These are phyloP conservation scores for Vollenhovia emeryi DNA, from an alignment of 1,140 invertebrate species.

Conservation along the genomic window DNA sequence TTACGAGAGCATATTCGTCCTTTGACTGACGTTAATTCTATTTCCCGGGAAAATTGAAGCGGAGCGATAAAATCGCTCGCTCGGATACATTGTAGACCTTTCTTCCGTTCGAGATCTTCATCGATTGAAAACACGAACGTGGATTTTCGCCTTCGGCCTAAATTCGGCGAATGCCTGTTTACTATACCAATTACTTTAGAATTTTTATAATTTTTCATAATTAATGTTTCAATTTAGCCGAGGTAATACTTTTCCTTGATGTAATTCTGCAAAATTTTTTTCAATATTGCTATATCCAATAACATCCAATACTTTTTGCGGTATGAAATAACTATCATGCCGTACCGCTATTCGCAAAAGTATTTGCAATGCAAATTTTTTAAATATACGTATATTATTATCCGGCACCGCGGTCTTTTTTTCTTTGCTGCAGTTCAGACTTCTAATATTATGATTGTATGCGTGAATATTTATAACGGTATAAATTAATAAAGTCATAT, in stretches of 20 bases:
- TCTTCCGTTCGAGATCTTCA: constrained; percentile 18
- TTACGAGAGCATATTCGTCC: constrained; percentile 60
- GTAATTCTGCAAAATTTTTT: not conserved
- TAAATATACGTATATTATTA: constrained; percentile 4
- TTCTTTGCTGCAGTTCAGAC: not conserved
- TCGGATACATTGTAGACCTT: constrained; percentile 47
- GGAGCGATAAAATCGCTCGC: constrained; percentile 60
- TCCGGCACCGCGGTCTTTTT: not conserved
- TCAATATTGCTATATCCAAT: not conserved
- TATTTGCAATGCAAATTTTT: constrained; percentile 17
- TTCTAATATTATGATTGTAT: not conserved
- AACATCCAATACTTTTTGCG: constrained; percentile 2
- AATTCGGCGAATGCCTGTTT: not conserved
- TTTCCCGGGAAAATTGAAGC: constrained; percentile 69
- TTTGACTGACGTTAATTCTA: constrained; percentile 70
- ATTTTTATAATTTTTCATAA: not conserved
- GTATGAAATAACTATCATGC: not conserved
- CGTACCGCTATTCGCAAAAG: not conserved
- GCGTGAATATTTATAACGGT: not conserved
- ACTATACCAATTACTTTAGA: not conserved
- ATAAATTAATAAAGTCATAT: constrained; percentile 1
- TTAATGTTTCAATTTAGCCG: not conserved
- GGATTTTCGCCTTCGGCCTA: constrained; percentile 23
- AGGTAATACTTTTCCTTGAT: not conserved
- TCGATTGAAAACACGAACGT: constrained; percentile 36